Base-by-base conservation (phyloP, 2,113 vertebrate genomes). In the Bos taurus region DNA sequence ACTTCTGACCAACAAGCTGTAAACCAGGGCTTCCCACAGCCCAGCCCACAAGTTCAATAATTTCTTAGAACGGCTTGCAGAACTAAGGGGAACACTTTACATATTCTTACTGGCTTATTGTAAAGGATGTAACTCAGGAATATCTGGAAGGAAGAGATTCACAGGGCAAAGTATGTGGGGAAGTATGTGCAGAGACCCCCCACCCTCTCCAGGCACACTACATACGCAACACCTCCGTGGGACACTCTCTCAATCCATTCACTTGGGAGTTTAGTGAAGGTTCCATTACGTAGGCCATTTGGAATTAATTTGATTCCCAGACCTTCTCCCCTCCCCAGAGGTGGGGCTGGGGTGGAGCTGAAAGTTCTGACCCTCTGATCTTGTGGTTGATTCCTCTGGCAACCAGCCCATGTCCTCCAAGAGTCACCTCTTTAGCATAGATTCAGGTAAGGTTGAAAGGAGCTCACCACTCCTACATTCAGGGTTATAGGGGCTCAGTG, bases 141-240 rank as follows among this genome's bases (percentile, higher is more conserved):
- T 5, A 81, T 19, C 46, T 0, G 10, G 46, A 33, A 21, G 28
- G 46, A 52, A 81, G 78, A 33, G 28, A 11, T 21, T 33, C 46
- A 21, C 46, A 81, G 15, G 9, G 78, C 78, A 33, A 33, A 48
- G 46, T 3, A 6, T 6, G 46, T 33, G 78, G 46, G 46, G 46
- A 52, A 21, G 78, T 17, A 30, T 43, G 46, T 52, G 78, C 26
- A 17, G 28, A 52, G 46, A 62, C 28, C 6, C 46, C 46, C 28
- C 4, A 1, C 46, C 28, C 5, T 50, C 46, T 52, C 78, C 78
- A 52, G 16, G 46, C 40, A 11, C 4, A 14, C 28, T 23, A 17
- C 21, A 13, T 8, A 50, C 0, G 1, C 11, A 10, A 48, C 23
- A 28, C 43, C 74, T 60, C 17, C 0, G 0, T 60, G 9, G 16